Evolutionary conservation across 2,797 vertebrate species (phyloP), one percentile per base, ranked within the genome.

Genomic region (Anas acuta): DNA sequence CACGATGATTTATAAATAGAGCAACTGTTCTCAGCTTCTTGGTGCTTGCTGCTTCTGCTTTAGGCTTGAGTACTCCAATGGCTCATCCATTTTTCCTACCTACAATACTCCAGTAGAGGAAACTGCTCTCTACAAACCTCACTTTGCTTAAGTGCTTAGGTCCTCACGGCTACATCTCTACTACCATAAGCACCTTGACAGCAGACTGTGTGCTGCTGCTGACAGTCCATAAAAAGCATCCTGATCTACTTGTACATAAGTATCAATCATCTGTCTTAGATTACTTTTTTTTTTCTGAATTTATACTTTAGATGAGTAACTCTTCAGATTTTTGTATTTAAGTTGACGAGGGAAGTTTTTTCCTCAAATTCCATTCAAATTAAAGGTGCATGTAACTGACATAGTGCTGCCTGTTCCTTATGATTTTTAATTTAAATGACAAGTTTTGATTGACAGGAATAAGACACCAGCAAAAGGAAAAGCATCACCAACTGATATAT

Each of bases 391-490:
- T 2, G 8, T 35, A 76, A 70, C 43, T 43, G 49, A 87, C 19
- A 53, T 43, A 71, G 87, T 79, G 51, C 41, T 91, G 84, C 47
- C 70, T 69, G 65, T 17, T 8, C 6, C n/a, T 77, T 35, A 37
- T 7, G 35, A 53, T 75, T 92, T 92, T 80, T 61, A 92, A 93
- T 91, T 88, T 83, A 69, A 90, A 90, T 89, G 77, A 78, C 43
- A 72, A 43, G 21, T 54, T 92, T 72, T 89, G 51, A 90, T 73
- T 66, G 41, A 78, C 33, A 84, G 58, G 20, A 81, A 28, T 51
- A 93, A 93, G 67, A 69, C 39, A 28, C 18, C 73, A 86, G 45
- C 39, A 90, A 80, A 87, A 43, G 14, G 53, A 91, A 95, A 88
- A 90, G 73, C 28, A 49, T 54, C 80, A 61, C 35, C 19, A 92